These are phyloP conservation scores for Ammodytes marinus DNA, from an alignment of 2,113 vertebrate genomes.

Conservation along the genomic window DNA sequence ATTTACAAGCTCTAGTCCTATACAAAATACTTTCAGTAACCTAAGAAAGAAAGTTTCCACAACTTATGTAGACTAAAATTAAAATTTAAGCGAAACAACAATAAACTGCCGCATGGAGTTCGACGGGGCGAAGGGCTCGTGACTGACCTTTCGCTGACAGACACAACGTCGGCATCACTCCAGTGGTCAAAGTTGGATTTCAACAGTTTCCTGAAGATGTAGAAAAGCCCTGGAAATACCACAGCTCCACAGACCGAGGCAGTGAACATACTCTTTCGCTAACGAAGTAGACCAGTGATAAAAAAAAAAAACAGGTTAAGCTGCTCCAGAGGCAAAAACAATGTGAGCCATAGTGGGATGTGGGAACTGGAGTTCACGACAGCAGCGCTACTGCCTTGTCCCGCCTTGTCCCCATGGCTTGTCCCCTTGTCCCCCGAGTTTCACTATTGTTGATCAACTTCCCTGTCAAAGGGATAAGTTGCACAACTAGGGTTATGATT, in stretches of 20 bases:
- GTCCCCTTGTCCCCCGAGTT: no score
- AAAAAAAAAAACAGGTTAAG: neutral
- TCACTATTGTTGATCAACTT: no score
- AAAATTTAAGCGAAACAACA: neutral
- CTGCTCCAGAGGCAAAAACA: neutral
- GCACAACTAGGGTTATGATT: neutral
- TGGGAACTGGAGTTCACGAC: no score
- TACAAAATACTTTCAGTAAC: no score
- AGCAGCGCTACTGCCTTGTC: no score
- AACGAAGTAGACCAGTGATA: neutral
- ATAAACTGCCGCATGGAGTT: neutral
- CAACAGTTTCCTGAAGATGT: constrained; percentile 33
- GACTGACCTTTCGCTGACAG: constrained; percentile 74
- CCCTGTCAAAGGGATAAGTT: no score
- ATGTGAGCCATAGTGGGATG: no score
- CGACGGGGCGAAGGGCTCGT: neutral
- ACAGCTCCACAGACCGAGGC: constrained; percentile 49
- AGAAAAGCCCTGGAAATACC: constrained; percentile 75
- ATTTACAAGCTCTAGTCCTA: neutral
- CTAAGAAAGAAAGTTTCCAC: fast-evolving
- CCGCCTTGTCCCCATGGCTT: no score
- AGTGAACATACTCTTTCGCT: neutral
- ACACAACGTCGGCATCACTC: constrained; percentile 72
- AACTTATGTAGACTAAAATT: fast-evolving
- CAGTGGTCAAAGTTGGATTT: constrained; percentile 38